Base-by-base conservation (phyloP, 2,888 invertebrate genomes). In the Linnaemya vulpina region DNA sequence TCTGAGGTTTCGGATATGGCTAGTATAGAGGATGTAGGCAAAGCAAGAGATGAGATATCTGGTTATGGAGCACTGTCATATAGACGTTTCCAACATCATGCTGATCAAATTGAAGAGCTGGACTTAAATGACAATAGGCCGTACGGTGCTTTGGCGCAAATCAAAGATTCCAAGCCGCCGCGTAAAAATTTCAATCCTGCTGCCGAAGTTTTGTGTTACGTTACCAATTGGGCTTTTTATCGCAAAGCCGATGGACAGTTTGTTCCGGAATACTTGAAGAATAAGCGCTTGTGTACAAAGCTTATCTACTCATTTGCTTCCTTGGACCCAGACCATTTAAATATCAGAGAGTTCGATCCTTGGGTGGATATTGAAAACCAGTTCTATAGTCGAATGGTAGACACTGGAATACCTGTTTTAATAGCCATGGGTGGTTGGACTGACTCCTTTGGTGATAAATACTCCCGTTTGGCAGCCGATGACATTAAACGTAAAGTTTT, bases 351-450 rank as follows among this genome's bases (percentile, higher is more conserved):
- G 82, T 97, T 97, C 87, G 98, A 98, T 93, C 96, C 96, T 1
- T 97, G 96, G 96, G 95, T 96, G 0, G 98, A 98, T 91, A 94
- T 97, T 35, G 96, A 97, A 67, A 96, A 98, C 90, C 97, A 96
- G 91, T 94, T 97, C 68, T 98, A 97, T 90, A 94, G 95, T 88
- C 94, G 98, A 86, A 94, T 96, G 1, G 95, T 96, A 0, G 94
- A 95, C 0, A 92, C 96, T 17, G 93, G 94, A 78, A 94, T 94
- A 87, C 92, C 93, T 0, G 95, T 97, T 0, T 91, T 97, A 8
- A 92, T 98, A 40, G 97, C 97, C 1, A 91, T 98, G 74, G 98
- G 98, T n/a, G 98, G 98, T 0, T 98, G 98, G 98, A 97, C 97
- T 0, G 98, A 98, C 91, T 98, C 97, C 0, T 94, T 96, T 0